These are phyloP conservation scores for Lasioglossum vierecki DNA, from an alignment of 2,888 invertebrate species.

Conservation along the genomic window DNA sequence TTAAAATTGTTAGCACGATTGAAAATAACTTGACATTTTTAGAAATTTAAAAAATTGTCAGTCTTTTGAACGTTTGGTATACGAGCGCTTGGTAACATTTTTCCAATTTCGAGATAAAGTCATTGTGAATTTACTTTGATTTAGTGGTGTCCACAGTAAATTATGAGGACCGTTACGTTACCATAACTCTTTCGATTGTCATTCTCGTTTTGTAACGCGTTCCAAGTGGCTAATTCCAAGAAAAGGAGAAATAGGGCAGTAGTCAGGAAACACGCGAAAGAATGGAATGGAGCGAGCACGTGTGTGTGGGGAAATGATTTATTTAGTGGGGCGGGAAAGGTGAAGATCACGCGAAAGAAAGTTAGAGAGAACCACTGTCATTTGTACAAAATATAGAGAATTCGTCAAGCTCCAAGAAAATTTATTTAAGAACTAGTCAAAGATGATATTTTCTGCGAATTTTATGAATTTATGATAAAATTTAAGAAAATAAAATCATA, in stretches of 20 bases:
- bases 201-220: slow-evolving; percentile 62
- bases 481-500: neutral
- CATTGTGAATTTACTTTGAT: neutral
- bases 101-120: neutral
- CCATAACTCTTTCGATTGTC: slow-evolving; percentile 43
- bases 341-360: slow-evolving; percentile 52
- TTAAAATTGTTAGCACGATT: neutral
- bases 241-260: slow-evolving; percentile 36
- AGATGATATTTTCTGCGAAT: no score
- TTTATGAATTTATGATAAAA: neutral
- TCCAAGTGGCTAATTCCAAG: slow-evolving; percentile 64
- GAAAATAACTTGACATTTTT: neutral
- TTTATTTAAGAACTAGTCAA: neutral
- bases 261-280: slow-evolving; percentile 45
- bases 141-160: neutral
- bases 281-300: slow-evolving; percentile 42
- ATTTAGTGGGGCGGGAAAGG: slow-evolving; percentile 57
- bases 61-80: neutral
- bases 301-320: slow-evolving; percentile 60
- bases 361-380: slow-evolving; percentile 7
- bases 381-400: neutral
- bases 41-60: neutral
- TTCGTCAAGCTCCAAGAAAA: neutral
- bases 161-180: slow-evolving; percentile 1
- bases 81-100: neutral